phyloP scores from a whole-genome alignment of 2,797 vertebrate genomes.

The Tamandua tetradactyla region DNA sequence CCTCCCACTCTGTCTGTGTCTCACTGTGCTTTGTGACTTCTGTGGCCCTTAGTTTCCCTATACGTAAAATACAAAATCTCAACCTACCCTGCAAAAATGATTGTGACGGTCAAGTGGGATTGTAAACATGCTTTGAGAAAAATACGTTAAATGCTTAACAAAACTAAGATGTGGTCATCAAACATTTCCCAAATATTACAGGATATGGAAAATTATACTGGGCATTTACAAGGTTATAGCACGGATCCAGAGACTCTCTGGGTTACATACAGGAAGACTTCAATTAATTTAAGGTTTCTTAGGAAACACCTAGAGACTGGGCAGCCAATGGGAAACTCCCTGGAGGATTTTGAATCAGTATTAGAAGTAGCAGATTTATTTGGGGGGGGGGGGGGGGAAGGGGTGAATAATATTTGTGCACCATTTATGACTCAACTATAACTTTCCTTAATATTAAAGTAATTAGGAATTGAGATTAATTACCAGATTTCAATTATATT shows the following conservation, averaged over 20 bases:
- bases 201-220: background rate
- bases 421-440: constrained; percentile 24
- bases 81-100: background rate
- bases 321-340: background rate
- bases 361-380: background rate
- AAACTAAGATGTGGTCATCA: background rate
- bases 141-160: background rate
- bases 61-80: background rate
- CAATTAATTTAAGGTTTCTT: background rate
- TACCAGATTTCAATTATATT: background rate
- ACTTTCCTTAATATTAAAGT: constrained; percentile 24
- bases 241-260: background rate
- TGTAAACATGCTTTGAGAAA: background rate
- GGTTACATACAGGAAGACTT: background rate
- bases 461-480: constrained; percentile 28
- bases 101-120: background rate
- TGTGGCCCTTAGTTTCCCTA: no score
- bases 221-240: background rate
- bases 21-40: background rate
- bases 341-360: background rate
- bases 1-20: fast-evolving
- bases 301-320: background rate
- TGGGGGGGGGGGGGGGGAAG: no score
- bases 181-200: background rate
- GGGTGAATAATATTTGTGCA: background rate